phyloP scores from a whole-genome alignment of 2,113 vertebrate species.

The Gymnarchus niloticus region DNA sequence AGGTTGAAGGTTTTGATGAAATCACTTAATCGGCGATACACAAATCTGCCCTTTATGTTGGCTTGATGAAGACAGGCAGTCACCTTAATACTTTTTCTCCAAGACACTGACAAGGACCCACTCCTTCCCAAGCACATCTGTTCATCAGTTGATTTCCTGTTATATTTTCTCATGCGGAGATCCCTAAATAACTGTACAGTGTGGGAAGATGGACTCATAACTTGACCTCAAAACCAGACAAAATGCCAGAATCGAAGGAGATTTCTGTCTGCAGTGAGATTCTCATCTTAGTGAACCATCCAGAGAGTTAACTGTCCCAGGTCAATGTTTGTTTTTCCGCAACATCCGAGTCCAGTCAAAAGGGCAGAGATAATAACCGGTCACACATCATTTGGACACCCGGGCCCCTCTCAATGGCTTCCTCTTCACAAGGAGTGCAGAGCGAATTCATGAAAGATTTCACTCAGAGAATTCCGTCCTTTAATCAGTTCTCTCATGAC shows the following conservation, averaged over 20 bases:
- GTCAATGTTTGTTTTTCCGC: too few relatives aligned
- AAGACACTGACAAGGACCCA: neutral
- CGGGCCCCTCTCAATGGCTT: neutral
- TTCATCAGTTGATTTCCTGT: neutral
- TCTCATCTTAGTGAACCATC: neutral
- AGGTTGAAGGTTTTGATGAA: neutral
- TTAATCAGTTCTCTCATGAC: neutral
- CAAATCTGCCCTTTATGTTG: neutral
- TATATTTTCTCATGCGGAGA: conserved; percentile 1
- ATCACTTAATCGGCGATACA: neutral
- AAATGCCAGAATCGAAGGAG: conserved; percentile 1
- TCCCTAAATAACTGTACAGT: neutral
- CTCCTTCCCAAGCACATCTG: neutral
- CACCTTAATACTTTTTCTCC: neutral
- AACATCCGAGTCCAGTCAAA: neutral
- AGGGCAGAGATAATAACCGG: neutral
- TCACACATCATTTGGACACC: neutral
- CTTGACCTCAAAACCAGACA: neutral
- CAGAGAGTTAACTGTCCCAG: neutral
- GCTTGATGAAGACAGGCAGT: neutral
- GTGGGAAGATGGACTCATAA: conserved; percentile 8
- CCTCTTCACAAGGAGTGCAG: neutral
- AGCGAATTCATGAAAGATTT: neutral
- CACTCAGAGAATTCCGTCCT: neutral
- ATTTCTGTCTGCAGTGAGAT: neutral